Conservation (phyloP, 2,888 invertebrate species). For the Napeogenes inachia region DNA sequence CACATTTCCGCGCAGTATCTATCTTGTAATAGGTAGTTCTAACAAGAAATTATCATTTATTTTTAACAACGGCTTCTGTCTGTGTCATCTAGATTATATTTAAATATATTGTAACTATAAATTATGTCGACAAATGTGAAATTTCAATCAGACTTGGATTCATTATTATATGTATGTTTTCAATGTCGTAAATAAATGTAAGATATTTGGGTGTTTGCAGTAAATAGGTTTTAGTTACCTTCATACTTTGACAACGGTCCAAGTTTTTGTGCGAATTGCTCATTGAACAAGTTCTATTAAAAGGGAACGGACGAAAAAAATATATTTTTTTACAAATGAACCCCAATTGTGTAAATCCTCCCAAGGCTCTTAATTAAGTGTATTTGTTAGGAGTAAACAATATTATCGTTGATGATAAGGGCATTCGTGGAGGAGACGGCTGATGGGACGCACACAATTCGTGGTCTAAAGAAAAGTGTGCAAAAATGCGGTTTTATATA, state of each 20-base stretch:
- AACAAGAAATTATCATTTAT: slow-evolving; percentile 1
- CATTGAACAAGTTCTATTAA: background rate
- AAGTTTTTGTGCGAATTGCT: background rate
- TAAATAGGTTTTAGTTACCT: too few species aligned
- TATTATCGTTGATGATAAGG: slow-evolving; percentile 41
- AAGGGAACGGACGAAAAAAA: background rate
- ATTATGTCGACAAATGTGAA: too few species aligned
- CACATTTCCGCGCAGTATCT: background rate
- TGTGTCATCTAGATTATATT: slow-evolving; percentile 3
- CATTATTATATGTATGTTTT: too few species aligned
- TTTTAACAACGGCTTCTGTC: background rate
- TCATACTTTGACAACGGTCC: too few species aligned
- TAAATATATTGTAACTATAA: too few species aligned
- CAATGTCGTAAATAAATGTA: too few species aligned
- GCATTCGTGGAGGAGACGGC: slow-evolving; percentile 48
- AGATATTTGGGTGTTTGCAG: too few species aligned
- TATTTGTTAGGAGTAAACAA: slow-evolving; percentile 37
- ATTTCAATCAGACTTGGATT: too few species aligned
- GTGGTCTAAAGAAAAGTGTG: slow-evolving; percentile 27
- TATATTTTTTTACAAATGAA: slow-evolving; percentile 1
- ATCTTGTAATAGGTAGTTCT: slow-evolving; percentile 1
- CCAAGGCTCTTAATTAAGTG: slow-evolving; percentile 36
- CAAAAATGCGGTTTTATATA: slow-evolving; percentile 61
- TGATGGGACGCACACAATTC: slow-evolving; percentile 45
- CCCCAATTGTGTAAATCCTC: slow-evolving; percentile 53